phyloP scores from a whole-genome alignment of 30 jellyfish, hydroid and myxozoan genomes.

The Turritopsis rubra region DNA sequence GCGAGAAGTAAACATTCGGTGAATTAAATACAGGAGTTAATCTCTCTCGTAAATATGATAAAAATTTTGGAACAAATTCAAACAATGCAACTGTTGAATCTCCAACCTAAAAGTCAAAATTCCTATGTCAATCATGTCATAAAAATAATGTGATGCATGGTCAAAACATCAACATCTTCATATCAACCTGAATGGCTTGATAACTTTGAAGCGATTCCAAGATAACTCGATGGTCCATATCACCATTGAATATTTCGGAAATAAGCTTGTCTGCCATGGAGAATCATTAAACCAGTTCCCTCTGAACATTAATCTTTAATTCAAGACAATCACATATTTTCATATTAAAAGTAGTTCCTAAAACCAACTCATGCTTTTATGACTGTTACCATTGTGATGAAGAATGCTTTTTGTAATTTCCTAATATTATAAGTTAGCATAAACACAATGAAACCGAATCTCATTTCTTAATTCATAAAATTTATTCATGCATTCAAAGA shows the following conservation, averaged over 20 bases:
- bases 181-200: not conserved
- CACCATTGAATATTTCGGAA: not conserved
- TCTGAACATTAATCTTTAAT: not conserved
- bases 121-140: not conserved
- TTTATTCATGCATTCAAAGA: too few species aligned
- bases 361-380: too few species aligned
- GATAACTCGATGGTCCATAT: not conserved
- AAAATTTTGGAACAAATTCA: conserved; percentile 19
- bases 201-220: not conserved
- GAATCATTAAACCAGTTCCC: not conserved
- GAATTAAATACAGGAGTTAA: conserved; percentile 12
- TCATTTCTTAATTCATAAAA: too few species aligned
- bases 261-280: not conserved
- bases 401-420: too few species aligned
- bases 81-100: not conserved
- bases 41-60: conserved; percentile 16
- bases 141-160: not conserved
- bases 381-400: too few species aligned
- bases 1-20: conserved; percentile 10
- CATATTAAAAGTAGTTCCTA: not conserved
- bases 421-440: too few species aligned
- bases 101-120: not conserved
- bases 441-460: too few species aligned
- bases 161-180: not conserved
- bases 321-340: not conserved